Evolutionary conservation across 2,888 invertebrate genomes (phyloP).

Genomic region (Hermodice carunculata): DNA sequence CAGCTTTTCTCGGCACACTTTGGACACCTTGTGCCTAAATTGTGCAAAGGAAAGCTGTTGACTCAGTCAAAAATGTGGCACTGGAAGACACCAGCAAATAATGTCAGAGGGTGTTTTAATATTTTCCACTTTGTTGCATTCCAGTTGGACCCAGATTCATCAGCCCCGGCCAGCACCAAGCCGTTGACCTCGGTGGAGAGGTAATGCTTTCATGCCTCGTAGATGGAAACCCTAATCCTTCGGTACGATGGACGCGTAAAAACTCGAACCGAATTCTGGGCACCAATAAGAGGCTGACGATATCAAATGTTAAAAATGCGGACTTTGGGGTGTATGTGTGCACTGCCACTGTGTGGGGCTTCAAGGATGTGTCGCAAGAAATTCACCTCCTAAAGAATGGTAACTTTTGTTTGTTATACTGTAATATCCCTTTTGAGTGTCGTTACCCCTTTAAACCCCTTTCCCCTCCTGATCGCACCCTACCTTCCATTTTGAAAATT

Average conservation of each 20-base stretch:
- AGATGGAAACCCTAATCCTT: slow-evolving; percentile 90
- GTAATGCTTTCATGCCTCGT: slow-evolving; percentile 89
- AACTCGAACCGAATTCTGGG: slow-evolving; percentile 21
- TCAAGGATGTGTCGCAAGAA: slow-evolving; percentile 86
- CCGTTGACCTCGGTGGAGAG: slow-evolving; percentile 83
- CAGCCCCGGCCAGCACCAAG: slow-evolving; percentile 51
- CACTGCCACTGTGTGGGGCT: slow-evolving; percentile 88
- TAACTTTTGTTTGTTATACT: slow-evolving; percentile 34
- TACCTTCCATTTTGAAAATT: no score
- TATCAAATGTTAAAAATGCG: slow-evolving; percentile 79
- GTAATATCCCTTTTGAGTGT: no score
- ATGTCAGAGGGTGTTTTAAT: no score
- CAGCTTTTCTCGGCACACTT: no score
- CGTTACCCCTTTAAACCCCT: no score
- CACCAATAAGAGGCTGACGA: slow-evolving; percentile 76
- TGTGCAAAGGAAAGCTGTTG: no score
- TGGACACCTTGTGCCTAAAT: no score
- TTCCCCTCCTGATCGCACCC: no score
- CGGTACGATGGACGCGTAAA: slow-evolving; percentile 82
- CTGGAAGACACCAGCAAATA: no score
- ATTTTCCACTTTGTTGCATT: no score
- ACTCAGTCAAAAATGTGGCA: no score
- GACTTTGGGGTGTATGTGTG: slow-evolving; percentile 91
- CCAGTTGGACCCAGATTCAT: slow-evolving; percentile 65
- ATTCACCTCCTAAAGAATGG: slow-evolving; percentile 84